Evolutionary conservation across 2,113 vertebrate species (phyloP).

Genomic region (Cephalopholis sonnerati): DNA sequence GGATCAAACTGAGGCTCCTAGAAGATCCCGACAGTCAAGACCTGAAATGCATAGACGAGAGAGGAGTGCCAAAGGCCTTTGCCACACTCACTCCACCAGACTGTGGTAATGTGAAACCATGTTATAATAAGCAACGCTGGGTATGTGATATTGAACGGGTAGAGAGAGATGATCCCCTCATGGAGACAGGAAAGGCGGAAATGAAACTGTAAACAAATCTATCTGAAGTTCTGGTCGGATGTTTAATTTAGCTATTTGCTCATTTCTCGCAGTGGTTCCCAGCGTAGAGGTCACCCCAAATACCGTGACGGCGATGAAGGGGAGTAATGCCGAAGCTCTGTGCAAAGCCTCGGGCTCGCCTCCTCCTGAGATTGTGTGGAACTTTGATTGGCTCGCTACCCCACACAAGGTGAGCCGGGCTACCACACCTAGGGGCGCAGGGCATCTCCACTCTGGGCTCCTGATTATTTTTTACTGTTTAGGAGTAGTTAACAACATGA

Average conservation of each 20-base stretch:
- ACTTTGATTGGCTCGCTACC: conserved; percentile 89
- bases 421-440: background rate
- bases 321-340: conserved; percentile 87
- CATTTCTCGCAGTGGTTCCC: conserved; percentile 86
- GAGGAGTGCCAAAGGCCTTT: conserved; percentile 84
- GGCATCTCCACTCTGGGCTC: background rate
- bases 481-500: background rate
- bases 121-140: conserved; percentile 27
- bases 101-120: conserved; percentile 89
- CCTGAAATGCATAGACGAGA: conserved; percentile 90
- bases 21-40: conserved; percentile 87
- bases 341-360: conserved; percentile 91
- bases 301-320: conserved; percentile 90
- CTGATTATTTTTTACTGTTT: background rate
- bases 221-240: conserved; percentile 7
- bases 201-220: conserved; percentile 21
- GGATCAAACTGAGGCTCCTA: conserved; percentile 93
- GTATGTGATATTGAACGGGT: conserved; percentile 17
- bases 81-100: conserved; percentile 88
- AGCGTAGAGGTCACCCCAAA: conserved; percentile 87
- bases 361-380: conserved; percentile 90
- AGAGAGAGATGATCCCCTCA: background rate
- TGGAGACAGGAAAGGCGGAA: background rate
- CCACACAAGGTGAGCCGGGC: conserved; percentile 87
- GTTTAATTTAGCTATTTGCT: conserved; percentile 25